phyloP scores from a whole-genome alignment of 1,140 invertebrate genomes.

The Brachionus rotundiformis region DNA sequence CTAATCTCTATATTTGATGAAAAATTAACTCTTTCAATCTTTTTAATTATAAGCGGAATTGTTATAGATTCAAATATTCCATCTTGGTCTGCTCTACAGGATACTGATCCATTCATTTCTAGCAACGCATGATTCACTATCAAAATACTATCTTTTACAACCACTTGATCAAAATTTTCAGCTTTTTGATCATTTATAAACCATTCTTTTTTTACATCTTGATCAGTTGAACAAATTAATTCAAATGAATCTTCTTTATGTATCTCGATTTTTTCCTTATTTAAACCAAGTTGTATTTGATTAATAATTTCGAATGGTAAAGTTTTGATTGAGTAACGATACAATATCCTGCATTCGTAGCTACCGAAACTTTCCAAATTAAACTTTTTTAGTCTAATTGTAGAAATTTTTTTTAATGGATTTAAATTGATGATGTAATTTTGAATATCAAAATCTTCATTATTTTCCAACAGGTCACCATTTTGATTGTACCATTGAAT shows the following conservation, averaged over 20 bases:
- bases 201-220: not conserved
- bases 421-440: not conserved
- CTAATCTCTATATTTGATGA: not conserved
- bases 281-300: not conserved
- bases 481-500: not conserved
- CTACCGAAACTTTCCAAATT: not conserved
- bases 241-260: not conserved
- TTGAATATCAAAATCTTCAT: not conserved
- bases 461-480: not conserved
- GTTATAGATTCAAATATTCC: not conserved
- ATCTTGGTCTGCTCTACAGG: not conserved
- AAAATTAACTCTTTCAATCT: not conserved
- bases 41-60: not conserved
- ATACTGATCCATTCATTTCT: constrained; percentile 4
- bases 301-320: not conserved
- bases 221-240: constrained; percentile 10
- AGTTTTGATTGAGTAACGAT: not conserved
- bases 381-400: not conserved
- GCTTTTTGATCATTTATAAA: constrained; percentile 8
- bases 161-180: not conserved
- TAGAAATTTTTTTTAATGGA: not conserved
- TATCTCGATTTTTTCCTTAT: not conserved
- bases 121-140: not conserved
- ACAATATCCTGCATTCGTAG: constrained; percentile 1
- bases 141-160: not conserved